phyloP scores from a whole-genome alignment of 2,888 invertebrate genomes.

The Ariolimax columbianus region DNA sequence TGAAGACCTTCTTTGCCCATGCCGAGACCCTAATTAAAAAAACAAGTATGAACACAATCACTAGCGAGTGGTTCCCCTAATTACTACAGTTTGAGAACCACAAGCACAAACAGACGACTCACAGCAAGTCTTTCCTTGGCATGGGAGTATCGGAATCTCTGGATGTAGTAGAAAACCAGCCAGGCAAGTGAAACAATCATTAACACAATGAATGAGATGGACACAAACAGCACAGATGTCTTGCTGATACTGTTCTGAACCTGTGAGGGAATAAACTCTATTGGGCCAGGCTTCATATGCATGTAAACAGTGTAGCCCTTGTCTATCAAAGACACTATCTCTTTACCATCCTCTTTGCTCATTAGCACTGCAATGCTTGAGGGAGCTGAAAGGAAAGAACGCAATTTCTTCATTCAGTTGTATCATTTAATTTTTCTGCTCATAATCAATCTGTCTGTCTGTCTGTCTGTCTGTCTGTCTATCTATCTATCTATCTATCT shows the following conservation, averaged over 20 bases:
- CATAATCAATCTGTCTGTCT: too few species aligned
- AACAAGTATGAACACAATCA: too few species aligned
- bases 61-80: too few species aligned
- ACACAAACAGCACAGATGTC: constrained; percentile 95
- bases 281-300: constrained; percentile 32
- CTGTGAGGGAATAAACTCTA: neutral
- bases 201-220: constrained; percentile 95
- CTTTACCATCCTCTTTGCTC: constrained; percentile 17
- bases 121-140: constrained; percentile 96
- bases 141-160: constrained; percentile 94
- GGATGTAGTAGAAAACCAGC: constrained; percentile 97
- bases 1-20: too few species aligned
- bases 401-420: too few species aligned
- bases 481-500: too few species aligned
- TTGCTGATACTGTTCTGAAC: constrained; percentile 80
- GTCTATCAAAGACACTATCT: constrained; percentile 28
- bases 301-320: constrained; percentile 23
- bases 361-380: constrained; percentile 42
- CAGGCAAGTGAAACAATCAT: constrained; percentile 96
- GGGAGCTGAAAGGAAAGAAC: constrained; percentile 2
- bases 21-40: too few species aligned
- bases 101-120: constrained; percentile 74
- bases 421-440: too few species aligned
- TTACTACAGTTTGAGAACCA: too few species aligned
- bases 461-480: too few species aligned